A percentile compares a stretch with the other conserved stretches of the same genome.
phyloP scores from a whole-genome alignment of 2,888 invertebrate genomes.

The Eutolmus rufibarbis region DNA sequence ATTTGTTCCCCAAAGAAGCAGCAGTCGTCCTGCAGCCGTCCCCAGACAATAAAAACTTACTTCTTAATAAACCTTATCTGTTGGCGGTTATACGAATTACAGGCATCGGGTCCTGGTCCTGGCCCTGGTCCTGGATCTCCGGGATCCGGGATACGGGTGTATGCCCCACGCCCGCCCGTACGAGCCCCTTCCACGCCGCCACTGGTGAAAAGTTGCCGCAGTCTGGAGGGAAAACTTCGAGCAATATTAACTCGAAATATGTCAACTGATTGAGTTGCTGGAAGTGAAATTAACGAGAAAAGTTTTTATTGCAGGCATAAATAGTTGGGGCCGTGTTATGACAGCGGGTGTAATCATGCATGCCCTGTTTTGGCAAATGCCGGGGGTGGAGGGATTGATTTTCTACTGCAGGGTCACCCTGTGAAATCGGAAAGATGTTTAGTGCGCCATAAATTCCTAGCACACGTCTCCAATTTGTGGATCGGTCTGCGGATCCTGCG shows the following conservation, averaged over 20 bases:
- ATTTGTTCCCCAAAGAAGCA: background rate
- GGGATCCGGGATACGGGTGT: background rate
- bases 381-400: background rate
- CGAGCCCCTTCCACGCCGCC: background rate
- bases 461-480: slow-evolving; percentile 12
- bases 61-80: slow-evolving; percentile 33
- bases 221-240: slow-evolving; percentile 19
- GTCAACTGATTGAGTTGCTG: slow-evolving; percentile 38
- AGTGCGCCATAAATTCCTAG: background rate
- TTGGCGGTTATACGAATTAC: slow-evolving; percentile 15
- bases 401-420: background rate
- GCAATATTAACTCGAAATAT: slow-evolving; percentile 39
- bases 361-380: background rate
- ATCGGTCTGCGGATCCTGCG: background rate
- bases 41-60: slow-evolving; percentile 30
- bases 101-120: background rate
- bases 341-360: background rate
- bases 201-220: background rate
- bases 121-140: background rate
- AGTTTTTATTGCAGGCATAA: slow-evolving; percentile 26
- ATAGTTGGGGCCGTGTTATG: slow-evolving; percentile 15
- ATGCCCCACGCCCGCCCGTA: background rate
- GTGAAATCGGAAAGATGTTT: background rate
- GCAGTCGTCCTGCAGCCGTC: background rate
- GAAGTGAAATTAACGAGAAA: slow-evolving; percentile 40